Base-by-base conservation (phyloP, 2,113 vertebrate species). In the Catharus minimus region DNA sequence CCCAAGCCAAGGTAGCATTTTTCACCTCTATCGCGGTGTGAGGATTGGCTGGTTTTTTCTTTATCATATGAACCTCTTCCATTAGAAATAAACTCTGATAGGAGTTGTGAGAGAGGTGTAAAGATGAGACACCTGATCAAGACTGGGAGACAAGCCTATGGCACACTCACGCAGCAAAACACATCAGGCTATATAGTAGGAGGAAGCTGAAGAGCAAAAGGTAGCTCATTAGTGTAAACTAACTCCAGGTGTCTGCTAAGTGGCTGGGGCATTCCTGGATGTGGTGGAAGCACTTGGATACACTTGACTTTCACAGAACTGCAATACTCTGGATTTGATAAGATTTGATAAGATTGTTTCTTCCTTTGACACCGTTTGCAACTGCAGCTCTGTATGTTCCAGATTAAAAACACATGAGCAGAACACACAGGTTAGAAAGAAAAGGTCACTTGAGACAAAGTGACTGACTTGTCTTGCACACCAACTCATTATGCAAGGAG, bases 21-120 rank as follows among this genome's bases (percentile, higher is more conserved):
- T 97, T 97, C 97, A 99, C 97, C 98, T 99, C 98, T 97, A 99
- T 98, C 72, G 98, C 98, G 95, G 98, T 97, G 83, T 97, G 96
- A 96, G 98, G 97, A 93, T 97, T 98, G 92, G 97, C 92, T 91
- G 99, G 98, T 89, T 97, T 97, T 89, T 97, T 98, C 96, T 97
- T 98, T 97, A 98, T 96, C 92, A 98, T 97, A 94, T 98, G 98
- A 95, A 99, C 98, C 98, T 99, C 99, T 44, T 98, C 98, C 98
- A 99, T 98, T 98, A 99, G 96, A 97, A 99, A 98, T 96, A 99
- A 98, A 97, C 98, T 99, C 99, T 99, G 98, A 97, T 97, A 97
- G 97, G 96, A 98, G 97, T 97, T 97, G 98, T 98, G 96, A 97
- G 96, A 97, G 96, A 97, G 96, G 98, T 98, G 97, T 95, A 98